Conservation (phyloP, 2,797 vertebrate species). For the Hydrocynus forskahlii region DNA sequence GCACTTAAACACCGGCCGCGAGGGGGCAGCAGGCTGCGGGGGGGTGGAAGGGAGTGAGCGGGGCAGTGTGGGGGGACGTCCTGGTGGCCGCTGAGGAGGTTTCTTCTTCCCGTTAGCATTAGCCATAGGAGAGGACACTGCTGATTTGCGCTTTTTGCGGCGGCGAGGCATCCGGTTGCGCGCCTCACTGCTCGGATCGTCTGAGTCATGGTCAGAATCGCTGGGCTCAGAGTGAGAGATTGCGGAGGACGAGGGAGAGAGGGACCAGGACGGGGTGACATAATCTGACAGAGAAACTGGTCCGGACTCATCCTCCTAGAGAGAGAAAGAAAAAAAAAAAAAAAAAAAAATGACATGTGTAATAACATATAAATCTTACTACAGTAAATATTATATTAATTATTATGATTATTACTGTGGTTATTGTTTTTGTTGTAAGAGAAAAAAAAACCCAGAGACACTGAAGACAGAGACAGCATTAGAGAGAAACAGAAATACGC, state of each 20-base stretch:
- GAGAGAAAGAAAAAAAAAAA: slow-evolving; percentile 50
- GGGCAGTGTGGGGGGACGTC: slow-evolving; percentile 58
- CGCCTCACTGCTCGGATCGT: slow-evolving; percentile 66
- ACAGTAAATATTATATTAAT: too few species aligned
- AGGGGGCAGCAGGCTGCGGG: slow-evolving; percentile 57
- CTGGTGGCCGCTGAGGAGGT: slow-evolving; percentile 60
- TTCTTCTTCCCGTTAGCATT: slow-evolving; percentile 72
- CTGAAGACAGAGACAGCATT: too few species aligned
- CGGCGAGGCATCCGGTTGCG: slow-evolving; percentile 63
- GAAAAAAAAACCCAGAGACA: too few species aligned
- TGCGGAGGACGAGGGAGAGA: slow-evolving; percentile 80
- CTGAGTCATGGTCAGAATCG: slow-evolving; percentile 70
- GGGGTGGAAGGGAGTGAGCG: slow-evolving; percentile 56
- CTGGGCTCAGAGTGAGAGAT: slow-evolving; percentile 80
- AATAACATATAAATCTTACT: too few species aligned
- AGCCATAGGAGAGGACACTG: slow-evolving; percentile 43
- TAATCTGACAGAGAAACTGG: slow-evolving; percentile 70
- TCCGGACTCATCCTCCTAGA: slow-evolving; percentile 63
- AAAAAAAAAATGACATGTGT: neutral
- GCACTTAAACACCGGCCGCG: slow-evolving; percentile 73
- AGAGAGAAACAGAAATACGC: too few species aligned
- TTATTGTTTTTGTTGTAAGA: too few species aligned
- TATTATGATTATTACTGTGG: too few species aligned
- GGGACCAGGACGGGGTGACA: slow-evolving; percentile 81
- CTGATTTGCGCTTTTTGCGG: slow-evolving; percentile 66